These are phyloP conservation scores for Ceyx melanurus DNA, from an alignment of 2,113 vertebrate species.

Conservation along the genomic window DNA sequence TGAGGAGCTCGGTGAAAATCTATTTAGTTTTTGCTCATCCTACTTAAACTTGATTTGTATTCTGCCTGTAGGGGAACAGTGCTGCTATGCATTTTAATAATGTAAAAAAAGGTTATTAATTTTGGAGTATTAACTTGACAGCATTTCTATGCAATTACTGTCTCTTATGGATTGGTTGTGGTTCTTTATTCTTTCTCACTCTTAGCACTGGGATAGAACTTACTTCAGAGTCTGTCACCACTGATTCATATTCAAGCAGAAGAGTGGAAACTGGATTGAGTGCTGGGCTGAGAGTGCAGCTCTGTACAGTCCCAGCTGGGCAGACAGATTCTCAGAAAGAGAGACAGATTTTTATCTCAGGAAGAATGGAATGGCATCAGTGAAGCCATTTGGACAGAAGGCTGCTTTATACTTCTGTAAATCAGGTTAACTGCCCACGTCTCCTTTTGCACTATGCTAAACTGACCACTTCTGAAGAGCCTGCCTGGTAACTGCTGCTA, in stretches of 20 bases:
- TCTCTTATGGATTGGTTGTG: background rate
- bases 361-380: background rate
- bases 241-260: background rate
- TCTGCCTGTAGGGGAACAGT: background rate
- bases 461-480: background rate
- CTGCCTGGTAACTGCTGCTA: background rate
- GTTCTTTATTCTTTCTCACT: background rate
- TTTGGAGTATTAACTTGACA: conserved; percentile 5
- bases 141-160: background rate
- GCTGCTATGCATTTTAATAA: conserved; percentile 4
- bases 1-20: background rate
- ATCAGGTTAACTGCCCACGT: background rate
- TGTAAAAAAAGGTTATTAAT: conserved; percentile 12
- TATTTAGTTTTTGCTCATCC: background rate
- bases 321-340: background rate
- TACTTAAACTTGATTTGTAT: conserved; percentile 12
- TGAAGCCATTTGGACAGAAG: background rate
- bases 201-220: background rate
- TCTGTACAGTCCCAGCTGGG: background rate
- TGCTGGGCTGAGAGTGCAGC: background rate
- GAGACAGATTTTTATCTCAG: background rate
- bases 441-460: background rate
- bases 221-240: background rate
- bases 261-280: background rate
- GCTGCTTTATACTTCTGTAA: background rate